Percentiles rank a stretch among this genome's conserved stretches.
Conservation (phyloP, 2,113 vertebrate species). For the Phaethornis superciliosus region DNA sequence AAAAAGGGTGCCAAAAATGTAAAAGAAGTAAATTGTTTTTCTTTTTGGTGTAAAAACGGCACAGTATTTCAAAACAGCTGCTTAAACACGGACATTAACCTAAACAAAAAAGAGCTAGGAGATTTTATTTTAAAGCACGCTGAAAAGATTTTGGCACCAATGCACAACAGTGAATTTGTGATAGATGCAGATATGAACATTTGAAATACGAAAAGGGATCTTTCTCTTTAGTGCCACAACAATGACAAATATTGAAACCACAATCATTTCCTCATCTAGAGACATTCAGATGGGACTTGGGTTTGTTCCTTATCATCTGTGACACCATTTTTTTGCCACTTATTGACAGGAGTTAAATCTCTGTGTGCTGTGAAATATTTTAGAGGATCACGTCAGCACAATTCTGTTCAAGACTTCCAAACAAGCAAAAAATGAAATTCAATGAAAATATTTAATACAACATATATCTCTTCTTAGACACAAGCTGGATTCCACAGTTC, state of each 20-base stretch:
- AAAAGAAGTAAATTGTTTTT: constrained; percentile 54
- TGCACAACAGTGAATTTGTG: neutral
- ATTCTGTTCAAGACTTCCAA: neutral
- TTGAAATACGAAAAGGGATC: neutral
- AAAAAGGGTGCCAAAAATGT: constrained; percentile 44
- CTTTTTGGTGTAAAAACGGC: constrained; percentile 46
- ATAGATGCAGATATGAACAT: neutral
- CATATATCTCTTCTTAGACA: neutral
- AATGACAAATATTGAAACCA: neutral
- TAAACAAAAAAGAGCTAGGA: constrained; percentile 13
- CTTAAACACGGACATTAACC: neutral
- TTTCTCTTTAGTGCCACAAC: neutral
- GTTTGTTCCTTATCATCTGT: neutral
- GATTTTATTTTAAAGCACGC: constrained; percentile 31
- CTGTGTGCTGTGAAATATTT: fast-evolving
- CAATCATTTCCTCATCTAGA: neutral
- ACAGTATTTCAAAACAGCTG: constrained; percentile 39
- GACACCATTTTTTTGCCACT: neutral
- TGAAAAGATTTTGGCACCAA: neutral
- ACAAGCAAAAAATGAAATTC: neutral
- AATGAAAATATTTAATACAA: neutral
- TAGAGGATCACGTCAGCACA: neutral
- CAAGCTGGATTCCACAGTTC: neutral
- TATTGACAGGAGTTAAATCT: neutral
- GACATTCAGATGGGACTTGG: neutral